Evolutionary conservation across 2,888 invertebrate species (phyloP), one percentile per base, ranked within the genome.

Genomic region (Merodon equestris): DNA sequence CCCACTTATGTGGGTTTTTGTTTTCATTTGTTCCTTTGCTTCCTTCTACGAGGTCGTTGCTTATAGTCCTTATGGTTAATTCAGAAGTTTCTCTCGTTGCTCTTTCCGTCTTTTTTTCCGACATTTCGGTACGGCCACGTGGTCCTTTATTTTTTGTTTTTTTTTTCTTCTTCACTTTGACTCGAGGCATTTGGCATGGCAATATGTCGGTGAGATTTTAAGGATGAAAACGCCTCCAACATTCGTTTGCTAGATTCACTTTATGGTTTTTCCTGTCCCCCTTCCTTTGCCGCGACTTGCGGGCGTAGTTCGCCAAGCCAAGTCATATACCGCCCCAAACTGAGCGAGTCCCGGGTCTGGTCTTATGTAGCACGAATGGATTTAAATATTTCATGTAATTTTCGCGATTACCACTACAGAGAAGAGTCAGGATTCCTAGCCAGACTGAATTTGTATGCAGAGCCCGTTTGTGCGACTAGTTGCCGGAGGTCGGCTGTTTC

Each of bases 361-460:
- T 56, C 27, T 47, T 42, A 51, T 66, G 44, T 17, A 60, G 44
- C 70, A 67, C 75, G 51, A 75, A 71, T 71, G 66, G 47, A 71
- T 75, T 71, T 81, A 57, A 81, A 81, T 81, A 79, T 75, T 81
- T 81, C 71, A 81, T 81, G 81, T 81, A 81, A 81, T 81, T 81
- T 81, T 71, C 70, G 71, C 75, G 81, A 81, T 81, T 81, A 81
- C 81, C 71, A 45, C 45, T 4, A 27, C 27, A 27, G 3, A 27
- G 27, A 7, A 27, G 7, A 27, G 27, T 7, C 27, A 27, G 7
- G 7, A 27, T 27, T 27, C 27, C 27, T 27, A 15, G 15, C 10
- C 53, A 18, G 27, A 38, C 38, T 40, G 17, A 17, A 75, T 73
- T 73, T 73, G 66, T 73, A 73, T 73, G 60, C 66, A 64, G 7